phyloP scores from a whole-genome alignment of 64 coral and sea anemone species.

The Acropora tenuis region DNA sequence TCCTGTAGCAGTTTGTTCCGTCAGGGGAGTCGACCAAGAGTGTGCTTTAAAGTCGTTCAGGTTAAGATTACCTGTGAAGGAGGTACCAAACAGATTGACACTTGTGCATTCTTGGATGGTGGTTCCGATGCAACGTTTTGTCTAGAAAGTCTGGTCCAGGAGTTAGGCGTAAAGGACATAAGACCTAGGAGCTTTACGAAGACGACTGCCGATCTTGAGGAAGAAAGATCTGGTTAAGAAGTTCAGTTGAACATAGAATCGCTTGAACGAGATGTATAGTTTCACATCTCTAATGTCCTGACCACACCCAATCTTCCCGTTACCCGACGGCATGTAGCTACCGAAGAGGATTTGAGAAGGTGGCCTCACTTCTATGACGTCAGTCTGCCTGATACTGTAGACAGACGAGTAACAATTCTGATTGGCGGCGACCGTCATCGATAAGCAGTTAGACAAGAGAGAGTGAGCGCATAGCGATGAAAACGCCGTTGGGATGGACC shows the following conservation, averaged over 20 bases:
- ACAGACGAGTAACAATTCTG: neutral
- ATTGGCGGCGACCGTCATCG: neutral
- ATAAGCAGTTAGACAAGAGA: neutral
- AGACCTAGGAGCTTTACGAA: no score
- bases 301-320: conserved; percentile 35
- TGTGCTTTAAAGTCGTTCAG: conserved; percentile 80
- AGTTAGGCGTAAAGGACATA: conserved; percentile 16
- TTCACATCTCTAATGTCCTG: conserved; percentile 53
- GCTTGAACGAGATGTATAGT: conserved; percentile 35
- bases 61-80: conserved; percentile 48
- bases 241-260: conserved; percentile 63
- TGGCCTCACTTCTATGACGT: neutral
- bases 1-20: conserved; percentile 35
- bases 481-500: conserved; percentile 43
- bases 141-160: conserved; percentile 50
- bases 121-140: conserved; percentile 68
- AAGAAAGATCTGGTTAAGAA: neutral
- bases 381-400: neutral
- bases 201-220: conserved; percentile 12
- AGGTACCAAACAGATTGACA: conserved; percentile 47
- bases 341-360: neutral
- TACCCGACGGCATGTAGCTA: neutral
- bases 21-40: conserved; percentile 36
- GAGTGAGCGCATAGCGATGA: neutral
- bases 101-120: conserved; percentile 62